Percentiles rank a stretch among this genome's conserved stretches.
Evolutionary conservation across 1,140 invertebrate species (phyloP).

Genomic region (Batillaria attramentaria): DNA sequence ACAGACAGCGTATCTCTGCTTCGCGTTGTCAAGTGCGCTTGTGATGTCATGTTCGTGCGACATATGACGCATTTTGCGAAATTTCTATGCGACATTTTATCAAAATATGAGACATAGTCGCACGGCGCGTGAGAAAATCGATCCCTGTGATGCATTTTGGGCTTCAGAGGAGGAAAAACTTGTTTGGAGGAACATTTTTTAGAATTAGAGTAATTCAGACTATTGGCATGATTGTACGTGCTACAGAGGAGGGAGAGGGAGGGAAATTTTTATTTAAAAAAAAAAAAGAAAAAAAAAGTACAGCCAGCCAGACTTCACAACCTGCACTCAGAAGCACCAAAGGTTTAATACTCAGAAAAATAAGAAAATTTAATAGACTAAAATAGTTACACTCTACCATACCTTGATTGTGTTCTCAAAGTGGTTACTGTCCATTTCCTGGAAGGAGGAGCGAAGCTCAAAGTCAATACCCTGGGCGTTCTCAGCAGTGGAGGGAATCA

Average conservation of each 20-base stretch:
- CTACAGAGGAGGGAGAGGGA: background rate
- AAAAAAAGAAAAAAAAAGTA: background rate
- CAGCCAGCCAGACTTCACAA: background rate
- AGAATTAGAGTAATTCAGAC: no score
- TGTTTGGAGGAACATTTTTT: no score
- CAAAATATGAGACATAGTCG: no score
- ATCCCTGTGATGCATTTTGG: no score
- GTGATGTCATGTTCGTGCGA: no score
- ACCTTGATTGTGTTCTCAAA: constrained; percentile 54
- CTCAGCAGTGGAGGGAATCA: constrained; percentile 59
- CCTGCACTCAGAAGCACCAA: background rate
- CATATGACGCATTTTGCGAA: no score
- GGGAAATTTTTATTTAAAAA: background rate
- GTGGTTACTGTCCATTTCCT: constrained; percentile 25
- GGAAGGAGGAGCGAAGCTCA: constrained; percentile 48
- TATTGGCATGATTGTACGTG: no score
- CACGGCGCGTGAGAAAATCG: no score
- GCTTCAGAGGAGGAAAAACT: no score
- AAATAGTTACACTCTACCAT: background rate
- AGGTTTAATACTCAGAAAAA: background rate
- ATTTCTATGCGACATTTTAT: no score
- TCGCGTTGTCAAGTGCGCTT: no score
- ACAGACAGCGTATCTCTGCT: no score
- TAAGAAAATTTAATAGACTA: background rate
- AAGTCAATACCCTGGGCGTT: constrained; percentile 60